Percentiles rank a stretch among this genome's conserved stretches.
Evolutionary conservation across 2,888 invertebrate species (phyloP).

Genomic region (Drosophila flavopinicola): DNA sequence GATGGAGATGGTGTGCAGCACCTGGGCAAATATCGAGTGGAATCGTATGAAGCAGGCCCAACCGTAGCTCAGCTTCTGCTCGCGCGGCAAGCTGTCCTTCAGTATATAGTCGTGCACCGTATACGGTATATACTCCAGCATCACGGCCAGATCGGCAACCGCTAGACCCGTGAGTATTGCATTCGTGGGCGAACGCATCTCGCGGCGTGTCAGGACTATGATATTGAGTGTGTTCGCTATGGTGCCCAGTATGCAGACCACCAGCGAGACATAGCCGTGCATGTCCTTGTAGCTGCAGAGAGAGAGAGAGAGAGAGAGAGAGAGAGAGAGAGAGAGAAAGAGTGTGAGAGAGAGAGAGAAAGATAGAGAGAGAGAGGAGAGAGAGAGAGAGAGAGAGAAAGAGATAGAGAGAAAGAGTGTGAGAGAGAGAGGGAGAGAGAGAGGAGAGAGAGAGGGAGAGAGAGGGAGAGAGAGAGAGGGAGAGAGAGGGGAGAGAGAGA

Average conservation of each 20-base stretch:
- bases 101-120: conserved; percentile 92
- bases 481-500: too few relatives aligned
- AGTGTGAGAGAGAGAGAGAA: too few relatives aligned
- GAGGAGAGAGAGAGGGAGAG: too few relatives aligned
- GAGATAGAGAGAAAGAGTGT: too few relatives aligned
- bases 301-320: background rate
- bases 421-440: too few relatives aligned
- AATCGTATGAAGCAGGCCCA: conserved; percentile 95
- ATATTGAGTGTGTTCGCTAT: conserved; percentile 96
- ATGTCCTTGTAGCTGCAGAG: conserved; percentile 87
- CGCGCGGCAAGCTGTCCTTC: conserved; percentile 83
- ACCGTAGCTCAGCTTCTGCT: conserved; percentile 87
- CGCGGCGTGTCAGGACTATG: conserved; percentile 93
- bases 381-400: too few relatives aligned
- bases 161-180: conserved; percentile 95
- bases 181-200: conserved; percentile 96
- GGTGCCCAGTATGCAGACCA: conserved; percentile 95
- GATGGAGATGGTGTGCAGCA: conserved; percentile 95
- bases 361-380: too few relatives aligned
- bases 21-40: conserved; percentile 95
- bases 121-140: conserved; percentile 97
- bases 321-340: background rate
- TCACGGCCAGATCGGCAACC: conserved; percentile 96
- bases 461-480: too few relatives aligned
- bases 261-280: conserved; percentile 93